Percentiles rank a stretch among this genome's conserved stretches.
phyloP scores from a whole-genome alignment of 2,888 invertebrate genomes.

The Perizoma flavofasciatum region DNA sequence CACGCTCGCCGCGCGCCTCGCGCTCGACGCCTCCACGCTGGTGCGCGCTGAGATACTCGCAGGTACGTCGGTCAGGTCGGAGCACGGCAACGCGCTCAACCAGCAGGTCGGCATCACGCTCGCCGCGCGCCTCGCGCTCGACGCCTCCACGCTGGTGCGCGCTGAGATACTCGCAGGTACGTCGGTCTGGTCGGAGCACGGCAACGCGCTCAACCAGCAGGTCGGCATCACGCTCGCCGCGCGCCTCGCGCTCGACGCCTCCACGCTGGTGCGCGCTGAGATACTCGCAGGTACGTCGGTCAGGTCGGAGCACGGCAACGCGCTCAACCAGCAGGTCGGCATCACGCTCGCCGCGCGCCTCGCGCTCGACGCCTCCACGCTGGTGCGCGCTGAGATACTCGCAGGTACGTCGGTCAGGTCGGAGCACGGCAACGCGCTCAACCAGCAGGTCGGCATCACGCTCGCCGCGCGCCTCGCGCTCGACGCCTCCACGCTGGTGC shows the following conservation, averaged over 20 bases:
- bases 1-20: slow-evolving; percentile 89
- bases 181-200: slow-evolving; percentile 93
- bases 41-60: slow-evolving; percentile 95
- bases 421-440: slow-evolving; percentile 97
- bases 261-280: slow-evolving; percentile 94
- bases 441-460: slow-evolving; percentile 95
- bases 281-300: slow-evolving; percentile 89
- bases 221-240: slow-evolving; percentile 94
- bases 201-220: slow-evolving; percentile 96
- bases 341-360: slow-evolving; percentile 91
- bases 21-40: slow-evolving; percentile 93
- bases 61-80: slow-evolving; percentile 89
- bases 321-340: slow-evolving; percentile 96
- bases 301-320: slow-evolving; percentile 96
- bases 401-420: slow-evolving; percentile 90
- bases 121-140: slow-evolving; percentile 88
- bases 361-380: slow-evolving; percentile 92
- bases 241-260: slow-evolving; percentile 91
- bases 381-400: slow-evolving; percentile 94
- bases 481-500: slow-evolving; percentile 95
- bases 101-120: slow-evolving; percentile 95
- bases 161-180: slow-evolving; percentile 92
- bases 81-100: slow-evolving; percentile 97
- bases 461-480: slow-evolving; percentile 89
- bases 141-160: slow-evolving; percentile 95